Conservation (phyloP, 2,113 vertebrate genomes). For the Urocitellus parryii region DNA sequence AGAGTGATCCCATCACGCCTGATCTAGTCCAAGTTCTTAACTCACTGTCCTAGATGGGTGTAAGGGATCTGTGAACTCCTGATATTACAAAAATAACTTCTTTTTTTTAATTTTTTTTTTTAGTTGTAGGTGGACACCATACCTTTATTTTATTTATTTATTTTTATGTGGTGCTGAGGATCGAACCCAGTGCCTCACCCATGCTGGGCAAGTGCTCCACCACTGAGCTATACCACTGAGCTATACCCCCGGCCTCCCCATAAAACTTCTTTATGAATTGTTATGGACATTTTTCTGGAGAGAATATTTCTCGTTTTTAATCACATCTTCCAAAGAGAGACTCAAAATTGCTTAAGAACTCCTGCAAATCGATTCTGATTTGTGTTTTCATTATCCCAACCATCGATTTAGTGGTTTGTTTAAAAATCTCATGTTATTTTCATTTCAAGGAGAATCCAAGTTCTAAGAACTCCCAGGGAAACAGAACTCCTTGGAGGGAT, state of each 20-base stretch:
- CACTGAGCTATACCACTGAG: no score
- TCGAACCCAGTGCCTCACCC: no score
- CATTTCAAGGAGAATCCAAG: not conserved
- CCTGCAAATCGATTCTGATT: not conserved
- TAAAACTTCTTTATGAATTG: not conserved
- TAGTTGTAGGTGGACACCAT: no score
- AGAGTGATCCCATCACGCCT: no score
- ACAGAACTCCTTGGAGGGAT: not conserved
- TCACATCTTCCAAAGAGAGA: not conserved
- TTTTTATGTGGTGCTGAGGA: no score
- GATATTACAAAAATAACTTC: not conserved
- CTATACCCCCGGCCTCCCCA: no score
- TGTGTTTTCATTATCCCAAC: not conserved
- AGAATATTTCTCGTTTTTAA: not conserved
- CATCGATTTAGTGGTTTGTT: not conserved
- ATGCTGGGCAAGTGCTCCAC: no score
- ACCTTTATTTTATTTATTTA: no score
- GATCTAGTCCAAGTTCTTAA: not conserved
- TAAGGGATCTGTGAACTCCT: not conserved
- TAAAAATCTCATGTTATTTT: not conserved
- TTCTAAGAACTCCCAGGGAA: constrained; percentile 39
- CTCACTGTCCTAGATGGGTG: not conserved
- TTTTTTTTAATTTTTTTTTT: no score
- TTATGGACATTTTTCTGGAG: not conserved
- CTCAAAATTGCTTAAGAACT: not conserved